Evolutionary conservation across 2,113 vertebrate genomes (phyloP), one percentile per base, ranked within the genome.

Genomic region (Albula glossodonta): DNA sequence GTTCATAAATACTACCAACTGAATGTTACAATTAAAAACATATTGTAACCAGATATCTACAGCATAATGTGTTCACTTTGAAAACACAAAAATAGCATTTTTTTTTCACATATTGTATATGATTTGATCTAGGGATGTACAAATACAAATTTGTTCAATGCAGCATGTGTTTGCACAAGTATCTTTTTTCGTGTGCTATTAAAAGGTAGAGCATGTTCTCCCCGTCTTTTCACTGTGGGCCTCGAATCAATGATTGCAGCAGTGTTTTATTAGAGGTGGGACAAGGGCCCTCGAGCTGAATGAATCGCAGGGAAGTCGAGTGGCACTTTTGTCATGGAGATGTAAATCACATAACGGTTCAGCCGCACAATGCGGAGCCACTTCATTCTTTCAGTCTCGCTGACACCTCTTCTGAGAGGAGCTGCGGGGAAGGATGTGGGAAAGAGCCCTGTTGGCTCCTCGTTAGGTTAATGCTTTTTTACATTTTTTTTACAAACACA

Each of bases 301-400:
- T 97, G 97, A 97, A 97, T 97, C 96, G 96, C 96, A 95, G 96
- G 97, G 97, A 99, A 98, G 98, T 99, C 97, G 98, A 99, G 98
- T 99, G 98, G 97, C 97, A 97, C 97, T 97, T 99, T 99, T 99
- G 97, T 99, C 93, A 99, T 99, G 98, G 96, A 98, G 98, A 99
- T 99, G 96, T 96, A 98, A 98, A 98, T 97, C 97, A 98, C 97
- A 99, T 97, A 99, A 99, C 98, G 97, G 98, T 97, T 95, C 94
- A 94, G 95, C 92, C 93, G 95, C 96, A 99, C 98, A 99, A 99
- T 98, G 94, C 94, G 91, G 95, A 94, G 97, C 96, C 97, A 98
- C 98, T 99, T 98, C 97, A 99, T 99, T 99, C 97, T 98, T 97
- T 97, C 96, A 97, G 96, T 96, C 96, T 92, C 92, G 95, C 96